Base-by-base conservation (phyloP, 2,888 invertebrate species). In the Nezara viridula region DNA sequence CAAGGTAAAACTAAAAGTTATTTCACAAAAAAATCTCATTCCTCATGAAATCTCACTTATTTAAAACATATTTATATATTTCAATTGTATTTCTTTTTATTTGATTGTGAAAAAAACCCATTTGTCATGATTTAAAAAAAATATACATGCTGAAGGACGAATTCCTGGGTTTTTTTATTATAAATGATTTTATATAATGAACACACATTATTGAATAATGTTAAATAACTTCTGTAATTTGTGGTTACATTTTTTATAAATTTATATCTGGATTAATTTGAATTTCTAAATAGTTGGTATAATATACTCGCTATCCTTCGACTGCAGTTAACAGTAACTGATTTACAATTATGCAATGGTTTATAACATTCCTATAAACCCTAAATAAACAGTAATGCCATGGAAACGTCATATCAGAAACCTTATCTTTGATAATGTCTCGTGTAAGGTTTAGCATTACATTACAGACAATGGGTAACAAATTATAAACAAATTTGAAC, bases 401-500 rank as follows among this genome's bases (percentile, higher is more conserved):
- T 73, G 19, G 37, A 73, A 37, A 73, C 32, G 32, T 73, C 66
- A 73, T 73, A 73, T 73, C 32, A 37, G 60, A 14, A 14, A 27
- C 32, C 32, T 66, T 73, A 73, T 73, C 66, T 73, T 27, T 27
- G 27, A 27, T 27, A 27, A 60, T 27, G 14, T 60, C 27, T 27
- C 14, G 27, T 73, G 37, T 73, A 37, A 73, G 32, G 19, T 73
- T 73, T 37, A 37, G 66, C 5, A 32, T 73, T 37, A 37, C 14
- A 73, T 37, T 73, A 19, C 32, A 37, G 66, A 73, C 37, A 73
- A 37, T 27, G 66, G 1, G 66, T 73, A 4, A 27, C 66, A 21
- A 37, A 73, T 73, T 19, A 73, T 19, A 37, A 73, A 73, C 66
- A 73, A 73, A 73, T 37, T 73, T 73, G 37, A 73, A 37, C 37